Percentiles rank a stretch among this genome's conserved stretches.
phyloP scores from a whole-genome alignment of 2,888 invertebrate species.

The Macrophya alboannulata region DNA sequence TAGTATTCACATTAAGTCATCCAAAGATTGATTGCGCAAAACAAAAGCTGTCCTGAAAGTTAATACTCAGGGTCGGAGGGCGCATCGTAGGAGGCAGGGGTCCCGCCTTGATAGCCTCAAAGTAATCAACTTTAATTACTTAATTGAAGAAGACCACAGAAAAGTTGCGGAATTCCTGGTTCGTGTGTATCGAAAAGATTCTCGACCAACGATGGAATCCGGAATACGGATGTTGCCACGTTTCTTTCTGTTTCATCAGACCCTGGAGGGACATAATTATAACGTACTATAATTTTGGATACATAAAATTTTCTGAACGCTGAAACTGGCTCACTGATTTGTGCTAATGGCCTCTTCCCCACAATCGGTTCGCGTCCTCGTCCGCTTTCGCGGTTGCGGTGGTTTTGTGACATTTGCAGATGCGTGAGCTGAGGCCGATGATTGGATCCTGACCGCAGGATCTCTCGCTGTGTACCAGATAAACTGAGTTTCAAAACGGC shows the following conservation, averaged over 20 bases:
- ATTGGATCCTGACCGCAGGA: conserved; percentile 53
- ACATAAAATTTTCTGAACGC: not conserved
- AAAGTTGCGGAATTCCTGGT: not conserved
- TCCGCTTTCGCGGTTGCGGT: conserved; percentile 43
- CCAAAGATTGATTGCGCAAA: conserved; percentile 14
- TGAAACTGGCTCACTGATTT: conserved; percentile 8
- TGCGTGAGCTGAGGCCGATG: conserved; percentile 50
- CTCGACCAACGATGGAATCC: not conserved
- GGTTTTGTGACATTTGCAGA: conserved; percentile 54
- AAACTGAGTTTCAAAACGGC: conserved; percentile 48
- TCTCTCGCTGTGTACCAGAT: conserved; percentile 45
- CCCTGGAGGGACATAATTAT: not conserved
- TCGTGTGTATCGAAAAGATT: not conserved
- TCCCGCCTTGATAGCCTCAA: not conserved
- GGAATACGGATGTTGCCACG: not conserved
- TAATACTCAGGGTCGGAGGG: not conserved
- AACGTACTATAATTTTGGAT: too few species aligned
- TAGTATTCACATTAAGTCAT: conserved; percentile 22
- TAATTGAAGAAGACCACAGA: not conserved
- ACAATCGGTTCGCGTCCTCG: conserved; percentile 36
- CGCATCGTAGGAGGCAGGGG: not conserved
- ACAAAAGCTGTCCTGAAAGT: conserved; percentile 13
- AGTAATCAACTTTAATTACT: conserved; percentile 39
- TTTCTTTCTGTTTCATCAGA: not conserved
- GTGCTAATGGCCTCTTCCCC: conserved; percentile 42